These are phyloP conservation scores for Epizoanthus scotinus DNA, from an alignment of 92 coral and sea anemone species.

Conservation along the genomic window DNA sequence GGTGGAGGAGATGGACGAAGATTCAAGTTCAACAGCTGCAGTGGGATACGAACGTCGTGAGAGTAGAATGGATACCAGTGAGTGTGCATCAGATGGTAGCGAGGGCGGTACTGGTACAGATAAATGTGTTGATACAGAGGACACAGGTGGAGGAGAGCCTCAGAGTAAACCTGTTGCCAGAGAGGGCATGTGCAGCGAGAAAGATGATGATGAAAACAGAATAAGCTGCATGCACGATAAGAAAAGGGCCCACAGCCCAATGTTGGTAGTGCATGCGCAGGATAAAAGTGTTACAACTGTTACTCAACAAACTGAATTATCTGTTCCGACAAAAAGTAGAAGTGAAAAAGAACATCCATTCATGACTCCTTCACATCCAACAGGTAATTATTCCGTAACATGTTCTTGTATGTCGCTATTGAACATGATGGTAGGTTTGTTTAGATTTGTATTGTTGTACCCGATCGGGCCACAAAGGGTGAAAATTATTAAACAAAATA, in stretches of 20 bases:
- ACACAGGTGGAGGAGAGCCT: neutral
- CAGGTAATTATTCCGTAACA: neutral
- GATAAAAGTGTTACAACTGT: conserved; percentile 9
- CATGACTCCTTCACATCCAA: conserved; percentile 33
- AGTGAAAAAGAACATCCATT: conserved; percentile 36
- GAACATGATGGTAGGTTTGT: neutral
- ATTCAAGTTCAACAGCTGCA: conserved; percentile 2
- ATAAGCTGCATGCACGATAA: neutral
- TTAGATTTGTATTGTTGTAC: no score
- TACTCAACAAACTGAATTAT: conserved; percentile 1
- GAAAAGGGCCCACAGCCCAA: conserved; percentile 20
- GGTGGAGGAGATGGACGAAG: conserved; percentile 38
- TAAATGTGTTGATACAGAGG: neutral
- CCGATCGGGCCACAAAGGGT: no score
- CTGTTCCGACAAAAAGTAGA: neutral
- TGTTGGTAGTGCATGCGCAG: conserved; percentile 7
- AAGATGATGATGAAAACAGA: neutral
- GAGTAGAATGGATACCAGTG: conserved; percentile 36
- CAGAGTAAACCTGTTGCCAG: neutral
- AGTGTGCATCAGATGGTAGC: conserved; percentile 3
- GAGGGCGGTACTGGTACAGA: neutral
- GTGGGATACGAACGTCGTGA: conserved; percentile 12
- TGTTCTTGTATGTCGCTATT: neutral
- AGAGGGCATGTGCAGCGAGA: neutral
- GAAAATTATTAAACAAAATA: no score